Base-by-base conservation (phyloP, 2,113 vertebrate species). In the Syngnathus typhle region DNA sequence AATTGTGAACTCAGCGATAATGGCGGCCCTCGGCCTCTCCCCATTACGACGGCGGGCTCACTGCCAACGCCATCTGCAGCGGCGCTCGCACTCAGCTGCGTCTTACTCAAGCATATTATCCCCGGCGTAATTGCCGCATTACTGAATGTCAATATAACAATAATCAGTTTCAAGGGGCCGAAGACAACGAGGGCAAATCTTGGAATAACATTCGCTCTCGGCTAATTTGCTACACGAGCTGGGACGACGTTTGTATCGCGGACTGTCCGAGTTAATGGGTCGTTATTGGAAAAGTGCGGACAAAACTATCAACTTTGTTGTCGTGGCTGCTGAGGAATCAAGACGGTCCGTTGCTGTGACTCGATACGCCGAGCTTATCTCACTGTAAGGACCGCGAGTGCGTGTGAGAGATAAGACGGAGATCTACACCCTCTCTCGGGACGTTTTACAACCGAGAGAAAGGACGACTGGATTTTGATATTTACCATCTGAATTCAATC, bases 281-380 rank as follows among this genome's bases (percentile, higher is more conserved):
- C 73, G 77, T 82, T 82, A 66, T 77, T 73, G 27, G 41, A 43
- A 70, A 52, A 44, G 38, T 69, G 13, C 65, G 63, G 52, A 39
- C 68, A 62, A n/a, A 52, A 60, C 54, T 55, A 55, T 47, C 52
- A 51, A 65, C 41, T 13, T 73, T 72, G 77, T 70, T 85, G 81
- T 80, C 71, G 73, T 62, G 27, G 36, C 27, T 47, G 38, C 15
- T 18, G 60, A 62, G 4, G 38, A 62, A 62, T 62, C 38, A 23
- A 21, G n/a, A 62, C 11, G 37, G 13, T 32, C 27, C 3, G 27
- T 58, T 58, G 54, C 23, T 36, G 56, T 70, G 76, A 69, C 49
- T 10, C 70, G 81, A 88, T 88, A 85, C 87, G 82, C 81, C 61
- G 47, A 6, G 23, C 68, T 2, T 82, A 87, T 88, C 81, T 70